Percentiles rank a stretch among this genome's conserved stretches.
Evolutionary conservation across 2,797 vertebrate species (phyloP).

Genomic region (Myotis myotis): DNA sequence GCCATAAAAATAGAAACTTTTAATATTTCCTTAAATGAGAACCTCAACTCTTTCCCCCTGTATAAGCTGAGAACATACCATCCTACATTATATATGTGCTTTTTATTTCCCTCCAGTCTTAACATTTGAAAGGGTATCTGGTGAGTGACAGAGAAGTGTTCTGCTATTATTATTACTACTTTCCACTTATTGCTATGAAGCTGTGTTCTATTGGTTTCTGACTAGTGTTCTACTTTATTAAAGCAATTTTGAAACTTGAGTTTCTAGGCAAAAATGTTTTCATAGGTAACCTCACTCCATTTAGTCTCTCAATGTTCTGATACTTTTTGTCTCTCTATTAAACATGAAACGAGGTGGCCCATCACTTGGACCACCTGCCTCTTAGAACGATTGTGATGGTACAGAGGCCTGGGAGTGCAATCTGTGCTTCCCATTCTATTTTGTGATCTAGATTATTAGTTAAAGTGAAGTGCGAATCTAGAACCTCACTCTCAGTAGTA

Average conservation of each 20-base stretch:
- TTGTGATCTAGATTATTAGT: not conserved
- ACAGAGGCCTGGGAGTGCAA: not conserved
- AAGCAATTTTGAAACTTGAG: not conserved
- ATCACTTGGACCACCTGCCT: not conserved
- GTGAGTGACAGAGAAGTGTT: not conserved
- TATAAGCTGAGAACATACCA: not conserved
- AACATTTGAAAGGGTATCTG: not conserved
- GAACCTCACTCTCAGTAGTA: not conserved
- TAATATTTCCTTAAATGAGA: not conserved
- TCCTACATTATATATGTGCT: not conserved
- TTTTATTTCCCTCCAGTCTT: not conserved
- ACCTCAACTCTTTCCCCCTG: not conserved
- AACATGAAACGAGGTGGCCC: not conserved
- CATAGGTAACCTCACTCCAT: not conserved
- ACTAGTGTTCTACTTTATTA: conserved; percentile 2
- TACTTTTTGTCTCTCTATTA: not conserved
- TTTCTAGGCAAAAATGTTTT: not conserved
- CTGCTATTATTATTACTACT: not conserved
- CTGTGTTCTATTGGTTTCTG: conserved; percentile 14
- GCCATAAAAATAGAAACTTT: conserved; percentile 32
- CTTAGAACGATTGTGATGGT: not conserved
- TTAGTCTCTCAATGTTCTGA: not conserved
- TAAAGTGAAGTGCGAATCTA: not conserved
- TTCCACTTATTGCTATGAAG: not conserved
- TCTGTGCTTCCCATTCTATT: not conserved